Percentiles rank a stretch among this genome's conserved stretches.
Conservation (phyloP, 2,113 vertebrate genomes). For the Nesogale talazaci region DNA sequence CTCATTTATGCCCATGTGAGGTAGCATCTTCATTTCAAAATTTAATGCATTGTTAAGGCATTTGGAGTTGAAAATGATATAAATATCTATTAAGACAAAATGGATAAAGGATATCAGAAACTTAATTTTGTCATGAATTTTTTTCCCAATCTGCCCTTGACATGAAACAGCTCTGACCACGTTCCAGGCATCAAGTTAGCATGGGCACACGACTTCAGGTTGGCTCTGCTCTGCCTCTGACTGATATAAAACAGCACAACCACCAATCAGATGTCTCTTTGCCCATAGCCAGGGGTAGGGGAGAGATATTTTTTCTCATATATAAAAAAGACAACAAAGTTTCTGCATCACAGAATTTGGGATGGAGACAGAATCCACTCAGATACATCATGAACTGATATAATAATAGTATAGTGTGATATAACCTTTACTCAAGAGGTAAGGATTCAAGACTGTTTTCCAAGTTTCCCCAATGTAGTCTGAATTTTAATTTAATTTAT, state of each 20-base stretch:
- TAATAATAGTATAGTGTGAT: background rate
- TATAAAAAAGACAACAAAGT: background rate
- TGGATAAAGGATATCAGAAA: background rate
- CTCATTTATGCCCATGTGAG: background rate
- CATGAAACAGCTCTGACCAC: no score
- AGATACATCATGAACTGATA: background rate
- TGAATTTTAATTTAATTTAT: constrained; percentile 12
- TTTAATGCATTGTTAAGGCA: constrained; percentile 21
- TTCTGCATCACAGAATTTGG: background rate
- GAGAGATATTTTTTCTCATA: background rate
- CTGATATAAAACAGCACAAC: no score
- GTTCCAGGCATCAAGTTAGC: no score
- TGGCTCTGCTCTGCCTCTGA: no score
- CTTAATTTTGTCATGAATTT: background rate
- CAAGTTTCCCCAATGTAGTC: background rate
- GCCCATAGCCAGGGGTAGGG: no score
- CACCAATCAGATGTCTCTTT: no score
- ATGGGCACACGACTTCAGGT: no score
- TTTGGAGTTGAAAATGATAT: background rate
- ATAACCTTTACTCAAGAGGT: background rate
- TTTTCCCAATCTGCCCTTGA: no score
- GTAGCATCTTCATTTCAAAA: background rate
- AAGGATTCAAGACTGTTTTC: background rate
- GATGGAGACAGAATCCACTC: background rate
- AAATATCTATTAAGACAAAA: background rate